A percentile compares a stretch with the other conserved stretches of the same genome.
Evolutionary conservation across 2,888 invertebrate genomes (phyloP).

Genomic region (Aquatica leii): DNA sequence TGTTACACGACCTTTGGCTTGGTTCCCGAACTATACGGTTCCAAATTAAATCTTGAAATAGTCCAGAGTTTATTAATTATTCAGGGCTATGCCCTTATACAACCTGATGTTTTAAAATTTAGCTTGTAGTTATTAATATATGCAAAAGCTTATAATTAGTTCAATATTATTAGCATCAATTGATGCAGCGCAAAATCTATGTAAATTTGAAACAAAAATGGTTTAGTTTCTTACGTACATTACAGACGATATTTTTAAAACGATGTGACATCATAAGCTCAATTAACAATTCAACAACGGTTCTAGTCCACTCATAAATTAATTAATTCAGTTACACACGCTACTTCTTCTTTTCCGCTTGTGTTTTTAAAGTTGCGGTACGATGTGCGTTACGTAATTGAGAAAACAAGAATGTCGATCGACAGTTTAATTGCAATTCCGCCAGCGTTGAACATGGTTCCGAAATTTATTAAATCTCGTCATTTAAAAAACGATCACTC

Average conservation of each 20-base stretch:
- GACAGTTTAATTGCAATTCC: slow-evolving; percentile 54
- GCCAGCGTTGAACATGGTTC: slow-evolving; percentile 51
- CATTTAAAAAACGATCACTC: neutral
- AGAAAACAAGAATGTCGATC: slow-evolving; percentile 55
- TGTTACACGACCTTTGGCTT: slow-evolving; percentile 25
- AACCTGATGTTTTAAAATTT: slow-evolving; percentile 28
- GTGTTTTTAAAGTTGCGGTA: too few relatives aligned
- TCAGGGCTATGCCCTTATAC: slow-evolving; percentile 16
- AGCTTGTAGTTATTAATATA: slow-evolving; percentile 15
- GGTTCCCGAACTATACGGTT: slow-evolving; percentile 16
- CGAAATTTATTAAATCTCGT: slow-evolving; percentile 40
- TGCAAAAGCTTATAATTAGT: slow-evolving; percentile 7
- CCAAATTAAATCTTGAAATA: slow-evolving; percentile 30
- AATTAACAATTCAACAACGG: slow-evolving; percentile 51
- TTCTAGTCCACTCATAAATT: slow-evolving; percentile 41
- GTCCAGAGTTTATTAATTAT: slow-evolving; percentile 31
- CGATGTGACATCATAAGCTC: slow-evolving; percentile 50
- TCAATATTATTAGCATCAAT: too few relatives aligned
- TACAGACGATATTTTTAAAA: too few relatives aligned
- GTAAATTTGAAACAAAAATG: too few relatives aligned
- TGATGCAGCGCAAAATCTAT: too few relatives aligned
- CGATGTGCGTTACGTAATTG: too few relatives aligned
- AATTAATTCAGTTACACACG: slow-evolving; percentile 42
- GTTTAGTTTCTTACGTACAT: too few relatives aligned
- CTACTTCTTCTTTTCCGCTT: slow-evolving; percentile 4